These are phyloP conservation scores for Scaptomyza caliginosa DNA, from an alignment of 2,888 invertebrate species.

Conservation along the genomic window DNA sequence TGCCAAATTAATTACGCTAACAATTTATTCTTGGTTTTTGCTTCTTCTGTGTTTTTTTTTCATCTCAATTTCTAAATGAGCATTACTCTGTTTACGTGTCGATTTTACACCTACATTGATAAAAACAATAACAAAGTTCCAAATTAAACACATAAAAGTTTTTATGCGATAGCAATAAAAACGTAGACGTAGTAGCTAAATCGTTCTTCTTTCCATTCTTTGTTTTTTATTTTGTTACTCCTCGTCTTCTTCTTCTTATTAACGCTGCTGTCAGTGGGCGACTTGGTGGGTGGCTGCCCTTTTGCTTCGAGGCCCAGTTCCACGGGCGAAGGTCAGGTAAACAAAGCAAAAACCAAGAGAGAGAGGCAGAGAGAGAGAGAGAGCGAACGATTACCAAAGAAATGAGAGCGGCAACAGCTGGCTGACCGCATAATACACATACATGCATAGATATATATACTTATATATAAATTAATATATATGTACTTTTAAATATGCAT, in stretches of 20 bases:
- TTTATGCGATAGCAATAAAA: constrained; percentile 78
- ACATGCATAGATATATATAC: constrained; percentile 2
- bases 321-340: constrained; percentile 75
- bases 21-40: constrained; percentile 48
- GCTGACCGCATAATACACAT: constrained; percentile 38
- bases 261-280: constrained; percentile 19
- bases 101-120: constrained; percentile 71
- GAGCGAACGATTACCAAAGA: constrained; percentile 3
- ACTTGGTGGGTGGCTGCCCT: constrained; percentile 49
- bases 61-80: constrained; percentile 52
- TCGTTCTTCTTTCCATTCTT: constrained; percentile 21
- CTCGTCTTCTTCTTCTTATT: constrained; percentile 7
- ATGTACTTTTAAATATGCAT: no score
- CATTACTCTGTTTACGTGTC: constrained; percentile 60
- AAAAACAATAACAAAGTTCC: constrained; percentile 80
- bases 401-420: constrained; percentile 55
- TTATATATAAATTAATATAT: constrained; percentile 13
- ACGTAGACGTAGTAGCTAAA: constrained; percentile 64
- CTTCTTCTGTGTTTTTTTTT: constrained; percentile 3
- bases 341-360: constrained; percentile 46
- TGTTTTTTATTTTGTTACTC: background rate
- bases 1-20: constrained; percentile 72
- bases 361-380: constrained; percentile 1
- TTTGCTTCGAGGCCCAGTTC: constrained; percentile 49
- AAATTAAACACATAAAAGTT: constrained; percentile 81